phyloP scores from a whole-genome alignment of 2,113 vertebrate genomes.

The Prunella fulvescens region DNA sequence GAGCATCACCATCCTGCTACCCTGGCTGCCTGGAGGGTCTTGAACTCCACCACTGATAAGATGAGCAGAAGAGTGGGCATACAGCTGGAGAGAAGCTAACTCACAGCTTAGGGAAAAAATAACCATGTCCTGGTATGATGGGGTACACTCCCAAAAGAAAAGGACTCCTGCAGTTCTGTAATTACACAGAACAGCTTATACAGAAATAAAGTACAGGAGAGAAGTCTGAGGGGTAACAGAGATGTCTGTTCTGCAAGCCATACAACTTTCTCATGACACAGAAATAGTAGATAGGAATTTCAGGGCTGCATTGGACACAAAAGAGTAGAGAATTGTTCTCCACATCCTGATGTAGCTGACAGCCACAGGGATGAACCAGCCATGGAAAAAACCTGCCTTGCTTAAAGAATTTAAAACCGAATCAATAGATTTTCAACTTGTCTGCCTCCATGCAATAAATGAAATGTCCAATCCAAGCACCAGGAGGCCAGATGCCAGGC shows the following conservation, averaged over 20 bases:
- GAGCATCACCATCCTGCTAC: not conserved
- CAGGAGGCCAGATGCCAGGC: not conserved
- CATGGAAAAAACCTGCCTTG: not conserved
- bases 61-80: not conserved
- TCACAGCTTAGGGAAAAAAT: not conserved
- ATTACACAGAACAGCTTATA: not conserved
- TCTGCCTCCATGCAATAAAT: not conserved
- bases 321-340: not conserved
- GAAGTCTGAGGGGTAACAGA: not conserved
- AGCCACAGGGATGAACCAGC: not conserved
- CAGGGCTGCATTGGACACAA: not conserved
- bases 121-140: not conserved
- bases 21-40: not conserved
- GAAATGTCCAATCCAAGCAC: not conserved
- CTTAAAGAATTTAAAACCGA: not conserved
- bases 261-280: not conserved
- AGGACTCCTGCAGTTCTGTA: not conserved
- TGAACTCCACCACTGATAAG: not conserved
- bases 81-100: not conserved
- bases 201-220: not conserved
- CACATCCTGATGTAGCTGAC: not conserved
- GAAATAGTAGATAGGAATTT: not conserved
- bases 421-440: not conserved
- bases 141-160: not conserved
- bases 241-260: not conserved